Evolutionary conservation across 64 coral and sea anemone species (phyloP), one percentile per base, ranked within the genome.

Genomic region (Pocillopora damicornis): DNA sequence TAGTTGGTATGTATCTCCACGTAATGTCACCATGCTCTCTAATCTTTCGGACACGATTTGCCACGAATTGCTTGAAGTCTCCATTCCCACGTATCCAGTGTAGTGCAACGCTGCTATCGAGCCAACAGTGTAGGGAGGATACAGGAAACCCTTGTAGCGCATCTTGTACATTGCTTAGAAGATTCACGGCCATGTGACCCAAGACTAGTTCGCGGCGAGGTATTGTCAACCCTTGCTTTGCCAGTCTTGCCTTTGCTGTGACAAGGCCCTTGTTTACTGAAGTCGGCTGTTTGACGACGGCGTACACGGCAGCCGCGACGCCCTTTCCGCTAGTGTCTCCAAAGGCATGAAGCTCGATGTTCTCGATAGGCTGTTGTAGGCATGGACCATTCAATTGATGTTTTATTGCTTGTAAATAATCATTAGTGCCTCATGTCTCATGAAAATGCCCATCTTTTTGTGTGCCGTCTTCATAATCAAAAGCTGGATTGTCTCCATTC

Each of bases 1-100:
- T 23, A 2, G 90, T 91, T 51, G 82, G 75, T 42, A 91, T 83
- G 60, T 91, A 61, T 34, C 59, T 86, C 90, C 90, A 91, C 34
- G 67, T 51, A 15, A 11, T 22, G 51, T 62, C 35, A 60, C 79
- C 76, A 18, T 87, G 81, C 9, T 75, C 79, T 12, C 64, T 23
- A 61, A 91, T 91, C n/a, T 86, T 87, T 1, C 71, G 26, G 12
- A 91, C 51, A 0, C 89, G 81, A 78, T 91, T 87, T 11, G 90
- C 90, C 22, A 91, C 75, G 14, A 91, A 91, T 65, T 91, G 90
- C 18, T 63, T 4, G 45, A 87, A 91, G 20, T 86, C 82, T 1
- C 90, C 83, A n/a, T 73, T 78, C 16, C 72, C 63, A 2, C 68
- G 75, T 67, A 91, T 86, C 89, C 89, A 91, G 35, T 91, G 81